Conservation (phyloP, 2,113 vertebrate species). For the Larimichthys polyactis region DNA sequence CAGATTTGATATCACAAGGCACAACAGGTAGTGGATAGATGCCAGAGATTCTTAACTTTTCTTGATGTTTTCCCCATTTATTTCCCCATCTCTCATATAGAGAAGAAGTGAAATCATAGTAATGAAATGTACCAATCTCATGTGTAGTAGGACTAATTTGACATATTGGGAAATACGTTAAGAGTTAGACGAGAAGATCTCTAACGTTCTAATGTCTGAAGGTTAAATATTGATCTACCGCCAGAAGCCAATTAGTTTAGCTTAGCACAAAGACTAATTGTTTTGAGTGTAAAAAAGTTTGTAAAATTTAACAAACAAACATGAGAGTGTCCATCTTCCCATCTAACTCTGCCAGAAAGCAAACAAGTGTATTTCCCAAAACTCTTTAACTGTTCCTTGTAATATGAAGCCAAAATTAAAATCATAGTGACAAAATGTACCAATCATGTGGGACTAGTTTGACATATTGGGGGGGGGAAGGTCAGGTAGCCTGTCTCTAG, state of each 20-base stretch:
- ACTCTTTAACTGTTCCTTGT: neutral
- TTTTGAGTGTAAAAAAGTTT: neutral
- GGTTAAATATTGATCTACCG: neutral
- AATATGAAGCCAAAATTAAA: neutral
- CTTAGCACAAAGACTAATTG: neutral
- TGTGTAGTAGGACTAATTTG: conserved; percentile 12
- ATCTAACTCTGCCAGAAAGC: neutral
- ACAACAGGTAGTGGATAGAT: conserved; percentile 30
- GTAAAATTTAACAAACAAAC: neutral
- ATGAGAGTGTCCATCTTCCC: neutral
- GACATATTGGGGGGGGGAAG: neutral
- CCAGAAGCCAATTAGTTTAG: neutral
- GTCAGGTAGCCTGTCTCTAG: neutral
- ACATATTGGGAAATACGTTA: conserved; percentile 9
- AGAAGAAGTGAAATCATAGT: conserved; percentile 27
- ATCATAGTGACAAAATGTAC: conserved; percentile 20
- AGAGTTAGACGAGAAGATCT: conserved; percentile 7
- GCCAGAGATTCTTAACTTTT: conserved; percentile 33
- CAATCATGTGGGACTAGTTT: neutral
- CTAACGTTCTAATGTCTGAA: neutral
- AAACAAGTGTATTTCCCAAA: neutral
- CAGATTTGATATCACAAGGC: conserved; percentile 49
- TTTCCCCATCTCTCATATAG: conserved; percentile 24
- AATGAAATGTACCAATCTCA: conserved; percentile 16
- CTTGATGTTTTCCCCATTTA: conserved; percentile 29